Evolutionary conservation across 2,113 vertebrate genomes (phyloP).

Genomic region (Martes martes): DNA sequence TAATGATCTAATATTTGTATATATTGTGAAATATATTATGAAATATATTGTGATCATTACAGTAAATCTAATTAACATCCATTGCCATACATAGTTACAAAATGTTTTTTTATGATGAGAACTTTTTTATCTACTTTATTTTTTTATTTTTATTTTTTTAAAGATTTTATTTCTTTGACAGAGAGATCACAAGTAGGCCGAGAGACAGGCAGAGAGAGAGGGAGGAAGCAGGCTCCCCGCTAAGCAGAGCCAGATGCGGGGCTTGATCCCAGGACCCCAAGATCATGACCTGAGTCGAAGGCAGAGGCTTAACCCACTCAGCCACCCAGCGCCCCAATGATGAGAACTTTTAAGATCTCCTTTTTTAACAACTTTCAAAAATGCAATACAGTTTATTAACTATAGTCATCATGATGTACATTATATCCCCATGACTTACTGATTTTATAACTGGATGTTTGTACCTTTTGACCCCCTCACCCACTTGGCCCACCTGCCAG

Average conservation of each 20-base stretch:
- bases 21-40: background rate
- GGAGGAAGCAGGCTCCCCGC: no score
- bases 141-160: no score
- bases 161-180: no score
- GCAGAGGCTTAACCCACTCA: no score
- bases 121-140: background rate
- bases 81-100: background rate
- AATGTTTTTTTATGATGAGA: background rate
- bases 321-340: background rate
- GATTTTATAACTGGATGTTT: background rate
- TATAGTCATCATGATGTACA: background rate
- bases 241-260: no score
- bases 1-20: background rate
- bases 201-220: no score
- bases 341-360: background rate
- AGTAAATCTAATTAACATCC: background rate
- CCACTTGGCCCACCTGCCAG: background rate
- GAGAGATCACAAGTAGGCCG: no score
- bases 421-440: background rate
- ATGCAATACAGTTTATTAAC: background rate
- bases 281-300: no score
- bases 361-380: background rate
- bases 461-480: background rate
- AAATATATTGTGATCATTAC: background rate
- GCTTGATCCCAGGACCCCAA: no score